Percentiles rank a stretch among this genome's conserved stretches.
Conservation (phyloP, 2,888 invertebrate genomes). For the Drosophila maculinotata region DNA sequence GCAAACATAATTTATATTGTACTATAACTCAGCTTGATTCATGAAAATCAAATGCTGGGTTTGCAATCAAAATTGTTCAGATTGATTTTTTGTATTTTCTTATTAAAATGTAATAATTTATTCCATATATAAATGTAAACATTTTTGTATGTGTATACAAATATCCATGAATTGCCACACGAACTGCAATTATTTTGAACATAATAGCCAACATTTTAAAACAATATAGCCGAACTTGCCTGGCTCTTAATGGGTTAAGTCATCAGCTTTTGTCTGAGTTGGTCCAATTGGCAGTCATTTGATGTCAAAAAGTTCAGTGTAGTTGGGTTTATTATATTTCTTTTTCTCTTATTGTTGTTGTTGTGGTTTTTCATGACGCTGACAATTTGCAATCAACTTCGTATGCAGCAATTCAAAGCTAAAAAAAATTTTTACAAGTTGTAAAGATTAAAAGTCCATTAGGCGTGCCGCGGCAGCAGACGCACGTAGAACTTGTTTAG, state of each 20-base stretch:
- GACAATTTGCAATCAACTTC: slow-evolving; percentile 66
- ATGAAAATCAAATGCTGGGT: too few relatives aligned
- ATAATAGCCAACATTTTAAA: not conserved
- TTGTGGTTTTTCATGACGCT: slow-evolving; percentile 39
- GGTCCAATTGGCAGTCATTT: slow-evolving; percentile 38
- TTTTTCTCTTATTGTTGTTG: not conserved
- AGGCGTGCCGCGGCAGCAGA: slow-evolving; percentile 51
- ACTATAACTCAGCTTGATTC: not conserved
- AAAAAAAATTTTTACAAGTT: slow-evolving; percentile 69
- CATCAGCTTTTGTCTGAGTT: slow-evolving; percentile 33
- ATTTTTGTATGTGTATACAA: too few relatives aligned
- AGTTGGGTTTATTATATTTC: slow-evolving; percentile 33
- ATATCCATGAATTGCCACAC: too few relatives aligned
- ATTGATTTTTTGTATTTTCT: too few relatives aligned
- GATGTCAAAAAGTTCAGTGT: slow-evolving; percentile 43
- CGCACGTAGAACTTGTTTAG: slow-evolving; percentile 71
- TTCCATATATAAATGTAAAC: too few relatives aligned
- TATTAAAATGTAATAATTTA: too few relatives aligned
- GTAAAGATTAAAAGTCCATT: slow-evolving; percentile 80
- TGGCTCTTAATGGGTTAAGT: slow-evolving; percentile 30
- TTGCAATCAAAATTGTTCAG: too few relatives aligned
- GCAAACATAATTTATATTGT: not conserved
- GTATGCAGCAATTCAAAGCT: slow-evolving; percentile 49
- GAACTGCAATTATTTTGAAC: not conserved
- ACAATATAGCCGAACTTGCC: not conserved